Evolutionary conservation across 1,140 invertebrate genomes (phyloP).

Genomic region (Coelopa frigida): DNA sequence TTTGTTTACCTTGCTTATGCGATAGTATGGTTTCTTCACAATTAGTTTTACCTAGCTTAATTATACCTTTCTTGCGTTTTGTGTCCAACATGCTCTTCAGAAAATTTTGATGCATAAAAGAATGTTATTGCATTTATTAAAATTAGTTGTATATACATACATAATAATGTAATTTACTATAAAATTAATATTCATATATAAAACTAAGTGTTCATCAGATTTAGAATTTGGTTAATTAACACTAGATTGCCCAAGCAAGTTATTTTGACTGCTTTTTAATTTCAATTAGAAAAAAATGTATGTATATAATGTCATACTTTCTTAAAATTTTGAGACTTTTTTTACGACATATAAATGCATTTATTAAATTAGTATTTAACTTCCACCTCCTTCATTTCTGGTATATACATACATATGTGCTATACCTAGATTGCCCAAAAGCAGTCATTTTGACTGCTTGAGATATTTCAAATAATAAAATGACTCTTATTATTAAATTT

Average conservation of each 20-base stretch:
- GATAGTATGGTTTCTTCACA: constrained; percentile 52
- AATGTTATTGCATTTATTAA: too few relatives aligned
- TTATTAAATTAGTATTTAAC: too few relatives aligned
- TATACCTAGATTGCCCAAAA: too few relatives aligned
- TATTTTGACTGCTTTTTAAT: not conserved
- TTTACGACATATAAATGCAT: too few relatives aligned
- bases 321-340: too few relatives aligned
- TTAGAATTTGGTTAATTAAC: not conserved
- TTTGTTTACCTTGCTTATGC: constrained; percentile 53
- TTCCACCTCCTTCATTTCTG: too few relatives aligned
- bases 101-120: constrained; percentile 9
- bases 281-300: too few relatives aligned
- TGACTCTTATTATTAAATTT: too few relatives aligned
- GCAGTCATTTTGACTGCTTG: too few relatives aligned
- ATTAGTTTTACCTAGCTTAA: constrained; percentile 51
- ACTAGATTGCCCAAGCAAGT: not conserved
- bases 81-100: constrained; percentile 54
- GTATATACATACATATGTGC: too few relatives aligned
- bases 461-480: too few relatives aligned
- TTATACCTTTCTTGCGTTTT: constrained; percentile 52
- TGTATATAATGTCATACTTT: too few relatives aligned
- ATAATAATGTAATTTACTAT: constrained; percentile 1
- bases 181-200: constrained; percentile 2
- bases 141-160: constrained; percentile 9
- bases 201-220: not conserved